Evolutionary conservation across 1,140 invertebrate species (phyloP).

Genomic region (Macrosteles quadrilineatus): DNA sequence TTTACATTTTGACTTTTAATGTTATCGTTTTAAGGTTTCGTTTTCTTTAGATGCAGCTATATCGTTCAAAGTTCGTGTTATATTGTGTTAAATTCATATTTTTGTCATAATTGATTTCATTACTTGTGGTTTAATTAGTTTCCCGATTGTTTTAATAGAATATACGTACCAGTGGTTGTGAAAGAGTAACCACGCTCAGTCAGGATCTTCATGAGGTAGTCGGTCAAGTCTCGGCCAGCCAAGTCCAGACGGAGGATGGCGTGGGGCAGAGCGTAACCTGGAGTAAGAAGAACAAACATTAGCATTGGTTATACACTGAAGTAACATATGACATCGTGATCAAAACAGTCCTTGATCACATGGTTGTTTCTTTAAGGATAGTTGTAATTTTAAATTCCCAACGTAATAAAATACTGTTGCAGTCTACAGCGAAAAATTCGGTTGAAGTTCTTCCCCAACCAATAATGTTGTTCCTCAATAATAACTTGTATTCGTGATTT

Average conservation of each 20-base stretch:
- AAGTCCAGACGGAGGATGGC: slow-evolving; percentile 88
- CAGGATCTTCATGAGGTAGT: slow-evolving; percentile 86
- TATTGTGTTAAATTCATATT: not conserved
- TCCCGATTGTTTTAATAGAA: too few relatives aligned
- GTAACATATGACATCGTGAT: not conserved
- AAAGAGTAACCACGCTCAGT: slow-evolving; percentile 66
- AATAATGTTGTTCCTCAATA: not conserved
- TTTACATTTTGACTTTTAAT: too few relatives aligned
- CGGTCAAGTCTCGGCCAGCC: slow-evolving; percentile 87
- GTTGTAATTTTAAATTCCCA: not conserved
- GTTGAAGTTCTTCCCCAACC: not conserved
- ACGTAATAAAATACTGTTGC: not conserved
- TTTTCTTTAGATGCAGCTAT: too few relatives aligned
- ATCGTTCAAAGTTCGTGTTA: too few relatives aligned
- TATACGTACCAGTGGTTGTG: slow-evolving; percentile 54
- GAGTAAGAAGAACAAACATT: slow-evolving; percentile 23
- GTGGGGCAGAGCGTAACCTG: slow-evolving; percentile 63
- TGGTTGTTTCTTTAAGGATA: not conserved
- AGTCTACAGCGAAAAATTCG: not conserved
- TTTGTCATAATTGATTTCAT: too few relatives aligned
- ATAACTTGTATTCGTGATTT: too few relatives aligned
- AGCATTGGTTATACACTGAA: not conserved
- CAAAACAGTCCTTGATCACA: slow-evolving; percentile 1
- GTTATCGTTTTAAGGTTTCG: too few relatives aligned
- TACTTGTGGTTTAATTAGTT: too few relatives aligned